These are phyloP conservation scores for Theretra japonica DNA, from an alignment of 2,888 invertebrate species.

Conservation along the genomic window DNA sequence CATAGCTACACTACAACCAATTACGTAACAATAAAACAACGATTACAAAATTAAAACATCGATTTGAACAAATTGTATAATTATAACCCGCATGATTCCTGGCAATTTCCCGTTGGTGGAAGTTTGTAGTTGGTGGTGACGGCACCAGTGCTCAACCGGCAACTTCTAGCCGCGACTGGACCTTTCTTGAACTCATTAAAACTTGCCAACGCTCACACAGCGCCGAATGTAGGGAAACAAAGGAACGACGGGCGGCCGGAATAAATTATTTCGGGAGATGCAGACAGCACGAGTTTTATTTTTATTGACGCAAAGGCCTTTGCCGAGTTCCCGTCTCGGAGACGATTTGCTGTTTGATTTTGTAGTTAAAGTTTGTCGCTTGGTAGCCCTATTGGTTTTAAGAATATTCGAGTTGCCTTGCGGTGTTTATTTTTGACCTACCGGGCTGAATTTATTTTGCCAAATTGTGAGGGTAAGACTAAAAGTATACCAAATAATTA, in stretches of 20 bases:
- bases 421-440: no score
- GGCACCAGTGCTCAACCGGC: constrained; percentile 1
- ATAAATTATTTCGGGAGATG: constrained; percentile 64
- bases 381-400: no score
- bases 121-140: constrained; percentile 4
- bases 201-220: constrained; percentile 54
- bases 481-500: no score
- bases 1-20: no score
- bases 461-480: no score
- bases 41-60: not conserved
- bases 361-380: not conserved
- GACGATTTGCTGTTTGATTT: constrained; percentile 9
- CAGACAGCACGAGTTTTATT: constrained; percentile 24
- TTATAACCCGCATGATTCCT: not conserved
- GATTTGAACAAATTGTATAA: not conserved
- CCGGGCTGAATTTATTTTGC: no score
- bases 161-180: constrained; percentile 33
- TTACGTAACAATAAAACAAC: not conserved
- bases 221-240: constrained; percentile 54
- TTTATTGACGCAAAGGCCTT: constrained; percentile 27
- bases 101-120: not conserved
- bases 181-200: constrained; percentile 57
- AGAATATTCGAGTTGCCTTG: no score
- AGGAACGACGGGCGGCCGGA: constrained; percentile 54
- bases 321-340: constrained; percentile 26